phyloP scores from a whole-genome alignment of 2,797 vertebrate species.

The Otolemur crassicaudatus region DNA sequence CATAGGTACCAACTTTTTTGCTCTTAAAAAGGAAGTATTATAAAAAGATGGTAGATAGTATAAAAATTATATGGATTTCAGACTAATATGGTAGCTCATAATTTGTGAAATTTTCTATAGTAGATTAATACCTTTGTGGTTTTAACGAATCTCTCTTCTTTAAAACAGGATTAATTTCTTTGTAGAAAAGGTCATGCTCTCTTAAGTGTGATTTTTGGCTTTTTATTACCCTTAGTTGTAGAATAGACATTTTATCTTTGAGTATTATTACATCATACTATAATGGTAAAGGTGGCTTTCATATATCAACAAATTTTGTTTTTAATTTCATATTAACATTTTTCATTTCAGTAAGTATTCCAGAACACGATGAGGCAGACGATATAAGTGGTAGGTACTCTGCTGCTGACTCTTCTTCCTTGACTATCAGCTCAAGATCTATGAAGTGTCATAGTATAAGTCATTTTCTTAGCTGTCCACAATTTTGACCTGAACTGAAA shows the following conservation, averaged over 20 bases:
- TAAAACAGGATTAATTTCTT: slow-evolving; percentile 75
- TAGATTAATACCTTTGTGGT: slow-evolving; percentile 29
- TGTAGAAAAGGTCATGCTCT: slow-evolving; percentile 68
- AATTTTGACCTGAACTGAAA: slow-evolving; percentile 71
- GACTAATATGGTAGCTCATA: slow-evolving; percentile 3
- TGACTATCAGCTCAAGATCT: slow-evolving; percentile 72
- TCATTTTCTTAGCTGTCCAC: slow-evolving; percentile 57
- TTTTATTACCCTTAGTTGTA: slow-evolving; percentile 68
- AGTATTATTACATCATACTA: slow-evolving; percentile 81
- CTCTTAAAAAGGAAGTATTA: background rate
- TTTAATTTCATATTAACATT: slow-evolving; percentile 86
- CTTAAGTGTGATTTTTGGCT: slow-evolving; percentile 69
- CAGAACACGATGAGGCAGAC: slow-evolving; percentile 89
- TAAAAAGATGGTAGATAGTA: slow-evolving; percentile 23
- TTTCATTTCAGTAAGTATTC: slow-evolving; percentile 91
- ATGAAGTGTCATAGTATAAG: slow-evolving; percentile 60
- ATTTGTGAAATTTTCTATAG: slow-evolving; percentile 38
- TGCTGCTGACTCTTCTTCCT: slow-evolving; percentile 72
- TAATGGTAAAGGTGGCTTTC: slow-evolving; percentile 85
- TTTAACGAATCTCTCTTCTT: slow-evolving; percentile 57
- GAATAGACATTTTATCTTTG: slow-evolving; percentile 81
- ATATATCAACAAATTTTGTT: slow-evolving; percentile 79
- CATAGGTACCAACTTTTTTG: background rate
- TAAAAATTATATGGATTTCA: slow-evolving; percentile 49
- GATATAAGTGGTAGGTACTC: slow-evolving; percentile 88